Evolutionary conservation across 2,797 vertebrate genomes (phyloP).

Genomic region (Smutsia gigantea): DNA sequence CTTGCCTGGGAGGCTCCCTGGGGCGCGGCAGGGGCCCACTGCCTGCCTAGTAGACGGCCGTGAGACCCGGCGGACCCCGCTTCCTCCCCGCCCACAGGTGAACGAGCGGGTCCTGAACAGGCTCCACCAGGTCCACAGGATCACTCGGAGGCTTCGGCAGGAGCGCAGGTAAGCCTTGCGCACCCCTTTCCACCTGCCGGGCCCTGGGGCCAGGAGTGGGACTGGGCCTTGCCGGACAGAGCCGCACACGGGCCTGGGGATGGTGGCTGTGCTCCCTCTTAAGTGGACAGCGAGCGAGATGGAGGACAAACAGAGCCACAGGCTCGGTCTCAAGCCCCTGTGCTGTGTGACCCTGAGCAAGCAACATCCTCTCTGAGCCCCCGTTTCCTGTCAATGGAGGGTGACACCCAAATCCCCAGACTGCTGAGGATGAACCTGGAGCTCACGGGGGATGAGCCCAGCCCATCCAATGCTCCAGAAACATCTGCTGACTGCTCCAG

Average conservation of each 20-base stretch:
- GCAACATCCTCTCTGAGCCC: neutral
- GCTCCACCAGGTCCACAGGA: constrained; percentile 93
- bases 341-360: neutral
- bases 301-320: neutral
- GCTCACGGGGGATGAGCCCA: neutral
- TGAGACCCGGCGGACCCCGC: no score
- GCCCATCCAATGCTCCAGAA: neutral
- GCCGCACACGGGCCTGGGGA: neutral
- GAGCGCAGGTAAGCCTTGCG: constrained; percentile 89
- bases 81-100: constrained; percentile 84
- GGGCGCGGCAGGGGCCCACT: neutral
- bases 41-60: rapidly evolving
- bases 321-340: no score
- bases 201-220: neutral
- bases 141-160: constrained; percentile 93
- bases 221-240: no score
- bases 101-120: constrained; percentile 93
- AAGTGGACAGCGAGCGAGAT: neutral
- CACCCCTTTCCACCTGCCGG: rapidly evolving
- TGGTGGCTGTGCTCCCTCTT: rapidly evolving
- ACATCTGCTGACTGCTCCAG: no score
- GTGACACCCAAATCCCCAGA: rapidly evolving
- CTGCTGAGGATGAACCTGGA: neutral
- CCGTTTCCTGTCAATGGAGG: neutral
- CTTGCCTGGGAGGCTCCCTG: neutral